Conservation (phyloP, 2,888 invertebrate species). For the Lobophora halterata region DNA sequence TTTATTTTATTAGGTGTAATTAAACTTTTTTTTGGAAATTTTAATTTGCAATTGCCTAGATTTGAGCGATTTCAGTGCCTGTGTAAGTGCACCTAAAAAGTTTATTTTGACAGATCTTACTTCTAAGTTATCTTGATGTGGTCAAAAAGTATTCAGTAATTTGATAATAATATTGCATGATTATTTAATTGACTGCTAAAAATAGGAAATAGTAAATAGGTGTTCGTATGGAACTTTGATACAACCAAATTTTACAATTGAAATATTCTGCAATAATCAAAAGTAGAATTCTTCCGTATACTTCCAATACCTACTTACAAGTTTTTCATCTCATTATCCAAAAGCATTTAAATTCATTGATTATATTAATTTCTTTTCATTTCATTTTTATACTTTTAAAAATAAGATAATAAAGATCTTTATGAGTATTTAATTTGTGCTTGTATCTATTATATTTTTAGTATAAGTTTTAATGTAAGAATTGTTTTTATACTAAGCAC, state of each 20-base stretch:
- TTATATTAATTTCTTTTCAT: constrained; percentile 12
- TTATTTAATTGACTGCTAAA: constrained; percentile 7
- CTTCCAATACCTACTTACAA: no score
- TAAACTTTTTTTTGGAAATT: no score
- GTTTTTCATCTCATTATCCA: no score
- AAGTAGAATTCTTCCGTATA: no score
- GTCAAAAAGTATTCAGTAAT: constrained; percentile 3
- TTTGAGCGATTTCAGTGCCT: no score
- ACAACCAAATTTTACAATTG: constrained; percentile 3
- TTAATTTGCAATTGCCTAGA: no score
- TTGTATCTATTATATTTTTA: constrained; percentile 27
- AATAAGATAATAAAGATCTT: constrained; percentile 19
- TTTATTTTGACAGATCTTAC: no score
- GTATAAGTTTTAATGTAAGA: constrained; percentile 26
- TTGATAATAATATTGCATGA: constrained; percentile 7
- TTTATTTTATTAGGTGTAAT: no score
- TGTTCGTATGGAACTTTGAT: background rate
- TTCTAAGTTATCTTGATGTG: constrained; percentile 9
- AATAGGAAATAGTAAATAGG: constrained; percentile 9
- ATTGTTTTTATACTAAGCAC: constrained; percentile 32
- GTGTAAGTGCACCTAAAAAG: no score
- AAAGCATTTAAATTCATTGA: no score
- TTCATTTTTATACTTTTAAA: constrained; percentile 15
- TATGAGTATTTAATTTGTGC: constrained; percentile 28
- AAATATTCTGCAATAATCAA: background rate